Base-by-base conservation (phyloP, 1,140 invertebrate genomes). In the Drosophila lini region DNA sequence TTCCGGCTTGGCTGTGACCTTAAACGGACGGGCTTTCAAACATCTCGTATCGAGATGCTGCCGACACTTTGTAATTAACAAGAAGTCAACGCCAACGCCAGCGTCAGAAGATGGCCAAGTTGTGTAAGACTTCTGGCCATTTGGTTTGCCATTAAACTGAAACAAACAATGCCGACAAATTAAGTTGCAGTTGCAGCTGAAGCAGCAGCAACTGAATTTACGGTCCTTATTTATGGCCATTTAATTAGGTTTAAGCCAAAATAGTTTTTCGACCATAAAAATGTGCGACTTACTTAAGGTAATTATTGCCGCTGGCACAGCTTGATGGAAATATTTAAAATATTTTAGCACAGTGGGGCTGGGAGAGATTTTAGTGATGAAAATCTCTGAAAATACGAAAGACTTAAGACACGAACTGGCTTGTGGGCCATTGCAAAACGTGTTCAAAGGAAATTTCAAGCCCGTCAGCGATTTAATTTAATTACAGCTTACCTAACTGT, bases 1-100 rank as follows among this genome's bases (percentile, higher is more conserved):
- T 86, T 86, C 83, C 83, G 83, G 83, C 80, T 86, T 86, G 70
- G 71, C 58, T 64, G 73, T 86, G 83, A 86, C 83, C 80, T 83
- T 86, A 86, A 86, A 77, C 76, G 77, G 65, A 58, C 68, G 42
- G 64, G 83, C 56, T 69, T 45, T 63, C 38, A 55, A 57, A 60
- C 56, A 22, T 44, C 28, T 68, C 80, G 61, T 64, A 82, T 71
- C 79, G 58, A 73, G 52, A 73, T 61, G 53, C 42, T 10, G 60
- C 57, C 44, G 48, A 62, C 75, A 61, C 61, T 67, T 63, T 86
- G 80, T 88, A 86, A 86, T 86, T 86, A 86, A 86, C 67, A 58
- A 71, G 67, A 77, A 78, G 56, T 64, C 61, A 53, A 45, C 48
- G 74, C 25, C 59, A 56, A 22, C 32, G 13, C 32, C 52, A 56